Evolutionary conservation across 2,888 invertebrate species (phyloP).

Genomic region (Tortricodes alternella): DNA sequence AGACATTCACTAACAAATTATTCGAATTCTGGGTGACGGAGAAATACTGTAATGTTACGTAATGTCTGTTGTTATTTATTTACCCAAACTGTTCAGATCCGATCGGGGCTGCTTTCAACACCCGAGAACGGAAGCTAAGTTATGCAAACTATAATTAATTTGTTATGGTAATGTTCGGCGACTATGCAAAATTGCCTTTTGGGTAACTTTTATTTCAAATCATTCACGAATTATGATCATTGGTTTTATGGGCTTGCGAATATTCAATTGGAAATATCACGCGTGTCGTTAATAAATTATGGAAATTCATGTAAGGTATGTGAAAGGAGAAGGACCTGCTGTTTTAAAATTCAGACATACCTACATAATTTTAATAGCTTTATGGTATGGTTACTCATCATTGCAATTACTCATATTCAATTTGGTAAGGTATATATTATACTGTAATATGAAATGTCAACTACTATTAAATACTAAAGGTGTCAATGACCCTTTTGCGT

Average conservation of each 20-base stretch:
- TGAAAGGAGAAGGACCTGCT: conserved; percentile 48
- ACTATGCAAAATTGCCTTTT: conserved; percentile 32
- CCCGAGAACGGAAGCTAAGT: conserved; percentile 36
- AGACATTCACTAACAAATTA: conserved; percentile 23
- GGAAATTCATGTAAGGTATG: conserved; percentile 36
- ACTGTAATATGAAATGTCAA: conserved; percentile 37
- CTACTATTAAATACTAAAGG: conserved; percentile 48
- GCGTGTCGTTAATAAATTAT: conserved; percentile 34
- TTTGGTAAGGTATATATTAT: conserved; percentile 33
- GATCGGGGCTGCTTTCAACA: conserved; percentile 20
- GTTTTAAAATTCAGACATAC: conserved; percentile 42
- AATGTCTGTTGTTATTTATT: conserved; percentile 30
- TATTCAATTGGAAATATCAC: conserved; percentile 26
- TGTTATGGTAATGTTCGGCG: conserved; percentile 33
- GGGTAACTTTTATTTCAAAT: conserved; percentile 30
- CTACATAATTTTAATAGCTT: conserved; percentile 41
- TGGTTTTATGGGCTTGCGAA: conserved; percentile 41
- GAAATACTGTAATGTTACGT: conserved; percentile 30
- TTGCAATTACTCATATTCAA: conserved; percentile 41
- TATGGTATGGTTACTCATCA: conserved; percentile 43
- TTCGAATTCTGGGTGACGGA: conserved; percentile 28
- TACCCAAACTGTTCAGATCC: conserved; percentile 26
- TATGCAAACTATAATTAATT: conserved; percentile 42
- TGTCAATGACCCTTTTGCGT: conserved; percentile 55
- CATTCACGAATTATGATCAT: conserved; percentile 42